Conservation (phyloP, 1,140 invertebrate species). For the Microplitis demolitor region DNA sequence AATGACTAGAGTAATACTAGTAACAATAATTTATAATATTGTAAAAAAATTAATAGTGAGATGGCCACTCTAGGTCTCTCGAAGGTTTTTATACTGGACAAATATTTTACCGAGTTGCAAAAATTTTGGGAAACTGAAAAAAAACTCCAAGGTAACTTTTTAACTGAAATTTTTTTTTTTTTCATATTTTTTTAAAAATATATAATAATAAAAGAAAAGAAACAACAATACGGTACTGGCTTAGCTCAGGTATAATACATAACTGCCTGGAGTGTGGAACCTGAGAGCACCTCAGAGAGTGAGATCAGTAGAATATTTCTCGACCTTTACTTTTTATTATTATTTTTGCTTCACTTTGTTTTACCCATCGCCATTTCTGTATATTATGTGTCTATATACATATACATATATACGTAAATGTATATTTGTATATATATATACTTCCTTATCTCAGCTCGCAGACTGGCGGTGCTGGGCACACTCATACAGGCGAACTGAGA, state of each 20-base stretch:
- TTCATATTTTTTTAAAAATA: neutral
- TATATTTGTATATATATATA: too few species aligned
- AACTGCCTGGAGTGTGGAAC: conserved; percentile 18
- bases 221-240: neutral
- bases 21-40: conserved; percentile 38
- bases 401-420: too few species aligned
- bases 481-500: too few species aligned
- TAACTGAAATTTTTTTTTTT: neutral
- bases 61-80: conserved; percentile 92
- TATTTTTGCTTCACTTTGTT: neutral
- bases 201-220: neutral
- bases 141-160: conserved; percentile 83
- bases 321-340: conserved; percentile 20
- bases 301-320: conserved; percentile 5
- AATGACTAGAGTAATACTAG: neutral
- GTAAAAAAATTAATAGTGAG: conserved; percentile 43
- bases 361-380: neutral
- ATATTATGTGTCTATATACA: neutral
- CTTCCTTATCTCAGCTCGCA: too few species aligned
- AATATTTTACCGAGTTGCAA: conserved; percentile 94
- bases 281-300: neutral
- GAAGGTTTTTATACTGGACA: conserved; percentile 96
- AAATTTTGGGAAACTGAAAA: conserved; percentile 97
- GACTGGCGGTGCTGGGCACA: too few species aligned
- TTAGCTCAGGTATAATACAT: neutral